phyloP scores from a whole-genome alignment of 2,797 vertebrate species.

The Acestrorhynchus altus region DNA sequence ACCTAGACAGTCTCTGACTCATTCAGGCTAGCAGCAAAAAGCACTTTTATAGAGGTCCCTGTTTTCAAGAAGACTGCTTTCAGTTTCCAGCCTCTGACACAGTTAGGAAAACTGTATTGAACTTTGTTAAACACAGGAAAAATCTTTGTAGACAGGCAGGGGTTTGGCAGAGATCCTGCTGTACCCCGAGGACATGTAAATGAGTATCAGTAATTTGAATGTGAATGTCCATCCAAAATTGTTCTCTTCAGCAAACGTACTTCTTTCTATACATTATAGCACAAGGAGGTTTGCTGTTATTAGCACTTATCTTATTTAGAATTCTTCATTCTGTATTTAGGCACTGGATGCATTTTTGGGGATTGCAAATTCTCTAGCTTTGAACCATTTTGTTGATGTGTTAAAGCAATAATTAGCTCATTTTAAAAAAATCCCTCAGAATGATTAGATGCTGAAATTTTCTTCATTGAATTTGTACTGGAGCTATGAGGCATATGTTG shows the following conservation, averaged over 20 bases:
- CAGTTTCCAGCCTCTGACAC: conserved; percentile 22
- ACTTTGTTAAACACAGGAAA: conserved; percentile 20
- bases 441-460: too few species aligned
- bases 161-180: not conserved
- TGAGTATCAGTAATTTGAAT: not conserved
- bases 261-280: too few species aligned
- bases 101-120: conserved; percentile 1
- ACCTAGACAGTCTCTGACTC: conserved; percentile 18
- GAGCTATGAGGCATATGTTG: too few species aligned
- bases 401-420: too few species aligned
- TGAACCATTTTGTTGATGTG: too few species aligned
- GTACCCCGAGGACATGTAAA: conserved; percentile 13
- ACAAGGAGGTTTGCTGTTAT: too few species aligned
- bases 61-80: conserved; percentile 23
- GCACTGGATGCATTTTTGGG: too few species aligned
- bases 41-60: conserved; percentile 13
- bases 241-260: not conserved
- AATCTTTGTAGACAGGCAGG: conserved; percentile 13
- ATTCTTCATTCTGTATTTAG: too few species aligned
- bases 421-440: too few species aligned
- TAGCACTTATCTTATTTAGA: too few species aligned
- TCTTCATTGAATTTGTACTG: too few species aligned
- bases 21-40: conserved; percentile 30
- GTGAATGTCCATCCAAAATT: not conserved
- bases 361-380: too few species aligned